A percentile compares a stretch with the other conserved stretches of the same genome.
These are phyloP conservation scores for Calonectris borealis DNA, from an alignment of 2,113 vertebrate species.

Conservation along the genomic window DNA sequence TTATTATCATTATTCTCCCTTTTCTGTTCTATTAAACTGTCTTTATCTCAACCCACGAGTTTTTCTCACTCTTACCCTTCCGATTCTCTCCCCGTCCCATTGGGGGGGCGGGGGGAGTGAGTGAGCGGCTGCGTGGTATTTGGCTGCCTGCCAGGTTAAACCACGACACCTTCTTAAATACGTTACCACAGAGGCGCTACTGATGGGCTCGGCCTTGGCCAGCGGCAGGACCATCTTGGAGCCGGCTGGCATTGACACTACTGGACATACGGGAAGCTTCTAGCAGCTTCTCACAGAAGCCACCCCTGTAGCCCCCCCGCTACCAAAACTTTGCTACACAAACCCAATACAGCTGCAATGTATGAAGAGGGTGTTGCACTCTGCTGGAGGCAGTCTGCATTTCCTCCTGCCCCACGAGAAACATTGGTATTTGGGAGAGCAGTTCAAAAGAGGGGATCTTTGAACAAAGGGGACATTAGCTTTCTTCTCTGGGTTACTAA, in stretches of 20 bases:
- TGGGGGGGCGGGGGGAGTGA: no score
- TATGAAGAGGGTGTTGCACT: neutral
- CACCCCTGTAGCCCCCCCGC: neutral
- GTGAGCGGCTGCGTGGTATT: no score
- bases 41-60: no score
- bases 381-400: neutral
- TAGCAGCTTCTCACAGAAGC: neutral
- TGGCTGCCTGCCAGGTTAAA: no score
- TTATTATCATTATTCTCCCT: no score
- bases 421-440: neutral
- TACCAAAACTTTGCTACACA: neutral
- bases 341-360: neutral
- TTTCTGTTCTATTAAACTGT: no score
- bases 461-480: neutral
- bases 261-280: neutral
- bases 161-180: no score
- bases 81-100: no score
- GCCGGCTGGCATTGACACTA: neutral
- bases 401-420: neutral
- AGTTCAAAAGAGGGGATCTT: neutral
- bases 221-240: rapidly evolving
- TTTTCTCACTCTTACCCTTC: no score
- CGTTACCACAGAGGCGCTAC: neutral
- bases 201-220: neutral
- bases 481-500: neutral